Percentiles rank a stretch among this genome's conserved stretches.
Evolutionary conservation across 2,797 vertebrate species (phyloP).

Genomic region (Varecia variegata): DNA sequence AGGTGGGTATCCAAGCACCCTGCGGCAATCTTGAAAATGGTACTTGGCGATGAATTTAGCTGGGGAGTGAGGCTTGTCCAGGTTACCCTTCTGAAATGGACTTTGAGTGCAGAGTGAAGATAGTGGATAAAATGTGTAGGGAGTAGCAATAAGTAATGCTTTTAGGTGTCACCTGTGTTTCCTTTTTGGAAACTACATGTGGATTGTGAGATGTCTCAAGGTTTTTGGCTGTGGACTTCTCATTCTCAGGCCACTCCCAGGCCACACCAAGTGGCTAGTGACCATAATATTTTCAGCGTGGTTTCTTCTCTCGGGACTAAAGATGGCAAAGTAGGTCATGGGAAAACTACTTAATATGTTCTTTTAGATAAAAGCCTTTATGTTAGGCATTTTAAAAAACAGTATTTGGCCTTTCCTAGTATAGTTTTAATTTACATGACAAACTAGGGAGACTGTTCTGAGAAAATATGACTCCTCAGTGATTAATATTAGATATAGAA

Average conservation of each 20-base stretch:
- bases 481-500: not conserved
- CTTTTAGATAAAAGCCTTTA: constrained; percentile 35
- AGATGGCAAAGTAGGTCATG: not conserved
- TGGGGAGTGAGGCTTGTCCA: not conserved
- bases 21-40: not conserved
- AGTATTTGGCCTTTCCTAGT: not conserved
- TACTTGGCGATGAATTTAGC: not conserved
- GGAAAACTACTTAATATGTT: not conserved
- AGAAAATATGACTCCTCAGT: not conserved
- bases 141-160: not conserved
- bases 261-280: not conserved
- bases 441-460: not conserved
- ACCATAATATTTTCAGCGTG: not conserved
- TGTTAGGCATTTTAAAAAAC: not conserved
- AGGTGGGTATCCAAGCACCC: not conserved
- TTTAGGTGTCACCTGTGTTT: not conserved
- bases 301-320: constrained; percentile 12
- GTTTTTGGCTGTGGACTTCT: not conserved
- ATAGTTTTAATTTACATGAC: constrained; percentile 25
- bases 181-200: not conserved
- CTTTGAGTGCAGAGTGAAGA: not conserved
- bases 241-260: not conserved
- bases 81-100: not conserved
- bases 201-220: not conserved
- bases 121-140: not conserved